phyloP scores from a whole-genome alignment of 1,140 invertebrate species.

The Drosophila busckii region DNA sequence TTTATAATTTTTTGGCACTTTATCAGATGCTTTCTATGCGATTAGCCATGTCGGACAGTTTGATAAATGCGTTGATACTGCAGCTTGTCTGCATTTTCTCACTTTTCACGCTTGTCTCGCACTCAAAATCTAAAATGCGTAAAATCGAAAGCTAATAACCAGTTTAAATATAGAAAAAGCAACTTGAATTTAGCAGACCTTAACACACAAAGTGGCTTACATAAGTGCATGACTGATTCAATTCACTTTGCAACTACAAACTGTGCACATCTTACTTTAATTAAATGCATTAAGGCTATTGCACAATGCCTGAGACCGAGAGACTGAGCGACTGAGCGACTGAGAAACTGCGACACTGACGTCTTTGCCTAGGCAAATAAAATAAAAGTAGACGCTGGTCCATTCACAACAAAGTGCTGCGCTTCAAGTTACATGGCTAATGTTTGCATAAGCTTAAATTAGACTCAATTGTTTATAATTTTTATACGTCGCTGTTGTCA shows the following conservation, averaged over 20 bases:
- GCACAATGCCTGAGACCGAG: conserved; percentile 8
- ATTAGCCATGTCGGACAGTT: conserved; percentile 30
- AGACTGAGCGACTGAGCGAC: too few species aligned
- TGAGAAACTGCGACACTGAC: too few species aligned
- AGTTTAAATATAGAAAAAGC: too few species aligned
- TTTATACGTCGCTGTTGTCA: conserved; percentile 32
- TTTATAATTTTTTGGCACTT: conserved; percentile 8
- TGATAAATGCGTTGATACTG: conserved; percentile 21
- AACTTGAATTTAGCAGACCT: too few species aligned
- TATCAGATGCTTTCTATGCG: conserved; percentile 35
- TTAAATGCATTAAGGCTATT: conserved; percentile 60
- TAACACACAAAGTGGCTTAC: too few species aligned
- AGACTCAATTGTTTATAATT: conserved; percentile 76
- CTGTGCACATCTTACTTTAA: conserved; percentile 57
- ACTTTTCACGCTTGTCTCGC: not conserved
- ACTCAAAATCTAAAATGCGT: not conserved
- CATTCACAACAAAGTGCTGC: conserved; percentile 35
- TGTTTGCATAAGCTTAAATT: conserved; percentile 61
- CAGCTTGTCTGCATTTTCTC: conserved; percentile 5
- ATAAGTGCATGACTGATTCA: too few species aligned
- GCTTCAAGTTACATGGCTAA: conserved; percentile 59
- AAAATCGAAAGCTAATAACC: too few species aligned
- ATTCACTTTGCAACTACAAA: conserved; percentile 28
- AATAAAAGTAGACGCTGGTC: conserved; percentile 38
- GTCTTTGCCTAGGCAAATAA: conserved; percentile 18